Percentiles rank a stretch among this genome's conserved stretches.
These are phyloP conservation scores for Agapetus fuscipes DNA, from an alignment of 2,888 invertebrate genomes.

Conservation along the genomic window DNA sequence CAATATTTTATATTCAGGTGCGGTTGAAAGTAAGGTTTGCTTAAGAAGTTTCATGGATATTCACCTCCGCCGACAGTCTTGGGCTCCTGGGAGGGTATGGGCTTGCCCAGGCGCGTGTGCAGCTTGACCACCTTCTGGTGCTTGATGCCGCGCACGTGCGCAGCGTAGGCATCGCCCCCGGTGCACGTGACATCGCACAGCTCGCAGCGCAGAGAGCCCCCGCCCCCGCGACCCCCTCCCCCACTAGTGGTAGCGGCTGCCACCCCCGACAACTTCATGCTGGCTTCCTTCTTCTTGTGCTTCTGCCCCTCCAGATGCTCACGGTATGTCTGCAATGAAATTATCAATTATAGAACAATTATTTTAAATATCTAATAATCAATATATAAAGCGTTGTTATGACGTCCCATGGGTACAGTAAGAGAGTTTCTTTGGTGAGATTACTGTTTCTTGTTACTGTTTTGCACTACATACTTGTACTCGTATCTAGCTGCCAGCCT, in stretches of 20 bases:
- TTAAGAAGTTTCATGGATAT: too few relatives aligned
- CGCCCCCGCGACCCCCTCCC: slow-evolving; percentile 40
- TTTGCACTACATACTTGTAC: too few relatives aligned
- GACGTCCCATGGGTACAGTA: too few relatives aligned
- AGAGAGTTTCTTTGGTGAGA: too few relatives aligned
- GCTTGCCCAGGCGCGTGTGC: slow-evolving; percentile 95
- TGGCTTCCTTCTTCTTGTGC: slow-evolving; percentile 96
- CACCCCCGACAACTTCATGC: slow-evolving; percentile 61
- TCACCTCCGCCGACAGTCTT: slow-evolving; percentile 59
- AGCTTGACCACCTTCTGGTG: slow-evolving; percentile 96
- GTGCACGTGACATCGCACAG: slow-evolving; percentile 98
- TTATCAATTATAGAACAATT: background rate
- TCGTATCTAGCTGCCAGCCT: too few relatives aligned
- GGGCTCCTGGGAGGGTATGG: slow-evolving; percentile 92
- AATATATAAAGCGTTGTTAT: background rate
- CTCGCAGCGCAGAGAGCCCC: slow-evolving; percentile 75
- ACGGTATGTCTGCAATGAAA: slow-evolving; percentile 59
- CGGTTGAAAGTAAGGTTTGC: too few relatives aligned
- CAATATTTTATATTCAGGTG: too few relatives aligned
- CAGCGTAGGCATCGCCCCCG: slow-evolving; percentile 96
- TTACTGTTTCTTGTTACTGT: too few relatives aligned
- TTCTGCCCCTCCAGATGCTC: slow-evolving; percentile 98
- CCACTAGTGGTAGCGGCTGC: slow-evolving; percentile 53
- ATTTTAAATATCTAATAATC: slow-evolving; percentile 1
- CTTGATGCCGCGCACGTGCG: slow-evolving; percentile 95